Percentiles rank a stretch among this genome's conserved stretches.
Conservation (phyloP, 2,797 vertebrate species). For the Netta rufina region DNA sequence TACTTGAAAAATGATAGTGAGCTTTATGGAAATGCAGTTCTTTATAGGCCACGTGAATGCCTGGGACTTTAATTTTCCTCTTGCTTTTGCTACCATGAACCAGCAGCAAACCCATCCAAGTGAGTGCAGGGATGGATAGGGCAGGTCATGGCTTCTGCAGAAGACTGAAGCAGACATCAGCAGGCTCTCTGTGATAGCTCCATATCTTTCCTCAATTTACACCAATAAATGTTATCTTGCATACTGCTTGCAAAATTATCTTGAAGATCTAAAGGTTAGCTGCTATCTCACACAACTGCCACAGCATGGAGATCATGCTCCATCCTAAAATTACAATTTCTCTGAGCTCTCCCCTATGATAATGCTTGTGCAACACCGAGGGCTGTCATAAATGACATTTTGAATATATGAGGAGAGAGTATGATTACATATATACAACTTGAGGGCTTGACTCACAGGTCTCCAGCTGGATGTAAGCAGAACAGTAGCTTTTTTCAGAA, state of each 20-base stretch:
- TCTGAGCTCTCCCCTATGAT: not conserved
- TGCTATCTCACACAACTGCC: not conserved
- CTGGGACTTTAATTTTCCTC: not conserved
- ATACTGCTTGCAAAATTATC: not conserved
- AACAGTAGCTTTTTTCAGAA: not conserved
- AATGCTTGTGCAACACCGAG: not conserved
- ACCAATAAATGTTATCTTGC: not conserved
- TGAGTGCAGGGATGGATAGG: not conserved
- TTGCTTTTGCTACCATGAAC: not conserved
- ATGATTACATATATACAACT: not conserved
- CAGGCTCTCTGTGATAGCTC: not conserved
- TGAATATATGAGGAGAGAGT: not conserved
- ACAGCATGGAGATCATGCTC: fast-evolving
- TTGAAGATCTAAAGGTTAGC: not conserved
- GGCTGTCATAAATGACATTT: not conserved
- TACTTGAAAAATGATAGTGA: slow-evolving; percentile 4
- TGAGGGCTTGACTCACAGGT: not conserved
- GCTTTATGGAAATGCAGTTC: not conserved
- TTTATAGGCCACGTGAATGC: not conserved
- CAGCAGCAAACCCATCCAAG: not conserved
- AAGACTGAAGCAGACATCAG: not conserved
- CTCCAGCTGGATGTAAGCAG: not conserved
- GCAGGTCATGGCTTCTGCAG: not conserved
- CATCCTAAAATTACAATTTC: not conserved
- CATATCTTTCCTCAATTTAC: fast-evolving